Evolutionary conservation across 2,113 vertebrate species (phyloP).

Genomic region (Corvus hawaiiensis): DNA sequence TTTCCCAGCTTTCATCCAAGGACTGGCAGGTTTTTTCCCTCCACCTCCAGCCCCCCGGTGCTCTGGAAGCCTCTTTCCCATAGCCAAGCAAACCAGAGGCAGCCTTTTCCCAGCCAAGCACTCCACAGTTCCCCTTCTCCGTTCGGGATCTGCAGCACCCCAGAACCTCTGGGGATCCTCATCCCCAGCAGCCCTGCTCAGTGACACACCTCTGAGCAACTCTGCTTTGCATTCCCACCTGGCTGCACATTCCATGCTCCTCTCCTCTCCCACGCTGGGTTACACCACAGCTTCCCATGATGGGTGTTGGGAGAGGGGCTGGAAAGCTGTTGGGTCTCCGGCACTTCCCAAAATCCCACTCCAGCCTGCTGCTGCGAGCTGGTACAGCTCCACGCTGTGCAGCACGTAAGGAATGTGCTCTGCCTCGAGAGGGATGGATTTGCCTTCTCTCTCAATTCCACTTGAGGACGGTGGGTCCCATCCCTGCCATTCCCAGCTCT

Average conservation of each 20-base stretch:
- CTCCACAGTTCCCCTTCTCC: neutral
- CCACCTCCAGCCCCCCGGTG: fast-evolving
- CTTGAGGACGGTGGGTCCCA: neutral
- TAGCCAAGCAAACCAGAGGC: neutral
- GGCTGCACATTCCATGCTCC: neutral
- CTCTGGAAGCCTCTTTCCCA: neutral
- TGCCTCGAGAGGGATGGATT: neutral
- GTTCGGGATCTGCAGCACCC: neutral
- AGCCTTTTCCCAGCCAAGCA: neutral
- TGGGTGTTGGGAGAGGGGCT: neutral
- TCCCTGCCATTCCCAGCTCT: neutral
- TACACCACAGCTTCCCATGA: fast-evolving
- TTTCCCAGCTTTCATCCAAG: neutral
- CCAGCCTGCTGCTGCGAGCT: neutral
- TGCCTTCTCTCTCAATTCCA: neutral
- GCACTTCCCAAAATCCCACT: neutral
- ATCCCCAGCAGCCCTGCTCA: neutral
- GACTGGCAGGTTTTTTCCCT: neutral
- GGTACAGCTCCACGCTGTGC: neutral
- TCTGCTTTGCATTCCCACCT: neutral
- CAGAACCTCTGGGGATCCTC: neutral
- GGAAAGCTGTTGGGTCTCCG: neutral
- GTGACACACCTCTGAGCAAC: neutral
- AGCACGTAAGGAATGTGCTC: neutral
- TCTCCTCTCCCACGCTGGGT: neutral